Conservation (phyloP, 1,140 invertebrate species). For the Reticulitermes speratus region DNA sequence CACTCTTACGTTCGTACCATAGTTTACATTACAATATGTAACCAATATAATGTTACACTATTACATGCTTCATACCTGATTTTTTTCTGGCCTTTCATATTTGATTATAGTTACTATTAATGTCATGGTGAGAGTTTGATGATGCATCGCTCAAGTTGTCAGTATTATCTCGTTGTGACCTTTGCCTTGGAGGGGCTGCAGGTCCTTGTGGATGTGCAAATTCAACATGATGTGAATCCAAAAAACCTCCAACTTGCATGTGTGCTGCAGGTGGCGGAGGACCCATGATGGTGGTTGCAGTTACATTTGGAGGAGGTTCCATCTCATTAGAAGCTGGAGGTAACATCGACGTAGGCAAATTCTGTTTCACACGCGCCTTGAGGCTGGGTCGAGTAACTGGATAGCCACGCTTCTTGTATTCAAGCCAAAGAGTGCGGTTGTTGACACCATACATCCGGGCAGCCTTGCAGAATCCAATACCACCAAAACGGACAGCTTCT, state of each 20-base stretch:
- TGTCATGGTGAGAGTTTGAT: conserved; percentile 50
- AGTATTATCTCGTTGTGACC: conserved; percentile 50
- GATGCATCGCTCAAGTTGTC: conserved; percentile 53
- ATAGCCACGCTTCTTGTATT: conserved; percentile 79
- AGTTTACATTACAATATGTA: no score
- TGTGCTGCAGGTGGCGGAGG: conserved; percentile 48
- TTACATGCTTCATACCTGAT: not conserved
- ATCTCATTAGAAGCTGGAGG: conserved; percentile 38
- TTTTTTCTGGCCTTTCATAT: not conserved
- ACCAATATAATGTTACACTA: not conserved
- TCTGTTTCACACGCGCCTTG: conserved; percentile 64
- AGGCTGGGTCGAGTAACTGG: conserved; percentile 72
- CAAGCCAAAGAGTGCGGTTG: conserved; percentile 78
- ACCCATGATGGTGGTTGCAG: conserved; percentile 48
- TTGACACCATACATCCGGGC: conserved; percentile 78
- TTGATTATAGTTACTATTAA: conserved; percentile 5
- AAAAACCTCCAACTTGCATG: conserved; percentile 49
- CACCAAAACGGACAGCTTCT: conserved; percentile 76
- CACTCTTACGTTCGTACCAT: no score
- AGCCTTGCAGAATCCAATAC: conserved; percentile 81
- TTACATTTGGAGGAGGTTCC: conserved; percentile 43
- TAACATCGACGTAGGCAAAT: conserved; percentile 49
- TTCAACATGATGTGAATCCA: conserved; percentile 54
- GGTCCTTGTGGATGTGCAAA: conserved; percentile 34
- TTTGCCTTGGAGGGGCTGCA: conserved; percentile 51